phyloP scores from a whole-genome alignment of 2,888 invertebrate species.

The Branchellion lobata region DNA sequence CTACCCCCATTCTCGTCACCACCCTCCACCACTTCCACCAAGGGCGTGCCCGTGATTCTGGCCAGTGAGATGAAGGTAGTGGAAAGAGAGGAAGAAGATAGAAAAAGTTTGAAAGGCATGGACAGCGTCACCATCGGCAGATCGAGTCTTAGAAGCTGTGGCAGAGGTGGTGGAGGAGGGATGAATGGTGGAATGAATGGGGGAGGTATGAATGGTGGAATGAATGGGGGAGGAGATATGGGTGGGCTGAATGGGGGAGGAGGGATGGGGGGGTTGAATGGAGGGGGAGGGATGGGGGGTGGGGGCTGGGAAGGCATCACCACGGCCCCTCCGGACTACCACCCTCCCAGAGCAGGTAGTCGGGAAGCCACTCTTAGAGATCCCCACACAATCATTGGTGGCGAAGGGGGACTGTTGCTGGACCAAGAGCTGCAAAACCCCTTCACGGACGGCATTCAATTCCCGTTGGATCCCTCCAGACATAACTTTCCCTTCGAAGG shows the following conservation, averaged over 20 bases:
- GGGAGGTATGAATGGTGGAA: conserved; percentile 85
- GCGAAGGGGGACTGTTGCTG: not conserved
- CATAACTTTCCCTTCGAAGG: no score
- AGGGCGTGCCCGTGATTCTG: conserved; percentile 87
- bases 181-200: no score
- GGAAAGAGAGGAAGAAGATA: conserved; percentile 36
- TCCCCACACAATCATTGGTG: not conserved
- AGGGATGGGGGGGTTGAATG: no score
- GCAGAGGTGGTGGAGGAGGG: conserved; percentile 83
- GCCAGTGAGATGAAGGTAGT: conserved; percentile 84
- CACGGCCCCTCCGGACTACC: conserved; percentile 32
- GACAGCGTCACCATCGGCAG: not conserved
- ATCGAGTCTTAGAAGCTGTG: not conserved
- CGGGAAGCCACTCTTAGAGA: not conserved
- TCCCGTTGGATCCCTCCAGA: no score
- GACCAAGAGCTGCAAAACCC: no score
- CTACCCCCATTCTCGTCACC: not conserved
- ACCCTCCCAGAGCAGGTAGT: conserved; percentile 25
- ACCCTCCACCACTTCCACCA: conserved; percentile 50
- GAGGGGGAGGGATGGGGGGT: conserved; percentile 13
- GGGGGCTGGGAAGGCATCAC: conserved; percentile 49
- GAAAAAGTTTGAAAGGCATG: conserved; percentile 2
- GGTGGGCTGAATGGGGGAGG: conserved; percentile 44
- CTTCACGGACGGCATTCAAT: no score
- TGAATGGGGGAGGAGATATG: conserved; percentile 12